Evolutionary conservation across 2,888 invertebrate genomes (phyloP).

Genomic region (Deilephila porcellus): DNA sequence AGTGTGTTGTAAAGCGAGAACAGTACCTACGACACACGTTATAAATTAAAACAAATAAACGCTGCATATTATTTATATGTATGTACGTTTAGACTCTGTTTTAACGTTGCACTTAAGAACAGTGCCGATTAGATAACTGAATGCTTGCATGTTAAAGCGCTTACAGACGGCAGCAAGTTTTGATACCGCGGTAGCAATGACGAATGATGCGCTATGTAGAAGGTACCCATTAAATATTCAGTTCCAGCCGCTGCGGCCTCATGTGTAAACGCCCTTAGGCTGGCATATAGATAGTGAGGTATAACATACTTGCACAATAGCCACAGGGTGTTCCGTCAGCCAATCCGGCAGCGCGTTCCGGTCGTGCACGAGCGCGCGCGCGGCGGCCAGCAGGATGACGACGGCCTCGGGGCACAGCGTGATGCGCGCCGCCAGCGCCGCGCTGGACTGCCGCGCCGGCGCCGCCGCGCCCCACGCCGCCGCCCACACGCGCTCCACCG

Average conservation of each 20-base stretch:
- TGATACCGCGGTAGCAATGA: too few species aligned
- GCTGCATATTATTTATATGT: too few species aligned
- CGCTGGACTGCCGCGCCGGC: constrained; percentile 81
- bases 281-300: too few species aligned
- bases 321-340: constrained; percentile 91
- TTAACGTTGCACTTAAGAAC: too few species aligned
- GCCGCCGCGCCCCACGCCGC: constrained; percentile 93
- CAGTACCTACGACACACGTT: constrained; percentile 87
- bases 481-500: constrained; percentile 95
- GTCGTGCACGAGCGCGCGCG: constrained; percentile 90
- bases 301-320: constrained; percentile 87
- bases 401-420: constrained; percentile 96
- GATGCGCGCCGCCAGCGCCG: constrained; percentile 88
- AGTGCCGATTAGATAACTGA: too few species aligned
- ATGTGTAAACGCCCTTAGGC: too few species aligned
- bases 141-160: too few species aligned
- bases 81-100: too few species aligned
- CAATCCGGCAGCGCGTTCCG: constrained; percentile 87
- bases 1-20: constrained; percentile 98
- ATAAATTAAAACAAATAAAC: background rate
- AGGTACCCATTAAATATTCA: too few species aligned
- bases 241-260: too few species aligned
- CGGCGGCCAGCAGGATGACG: constrained; percentile 93
- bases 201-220: too few species aligned
- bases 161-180: too few species aligned